Base-by-base conservation (phyloP, 1,140 invertebrate genomes). In the Lithobius niger region DNA sequence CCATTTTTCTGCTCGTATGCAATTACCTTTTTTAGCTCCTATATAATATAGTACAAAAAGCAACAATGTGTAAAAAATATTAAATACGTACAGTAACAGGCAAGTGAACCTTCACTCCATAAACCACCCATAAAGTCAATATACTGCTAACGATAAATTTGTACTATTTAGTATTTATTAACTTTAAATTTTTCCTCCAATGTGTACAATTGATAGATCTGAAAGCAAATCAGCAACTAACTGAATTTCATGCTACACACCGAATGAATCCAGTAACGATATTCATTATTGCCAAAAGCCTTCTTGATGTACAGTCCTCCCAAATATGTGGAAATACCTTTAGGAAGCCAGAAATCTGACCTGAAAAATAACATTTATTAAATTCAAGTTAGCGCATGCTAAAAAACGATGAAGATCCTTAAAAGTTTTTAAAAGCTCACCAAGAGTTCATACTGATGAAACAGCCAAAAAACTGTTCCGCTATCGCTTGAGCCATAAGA, bases 211-310 rank as follows among this genome's bases (percentile, higher is more conserved):
- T n/a, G n/a, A n/a, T n/a, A n/a, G n/a, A n/a, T n/a, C n/a, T n/a
- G n/a, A n/a, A n/a, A n/a, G n/a, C n/a, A n/a, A n/a, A n/a, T n/a
- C n/a, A n/a, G n/a, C n/a, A n/a, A n/a, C n/a, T n/a, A n/a, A n/a
- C n/a, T n/a, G n/a, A n/a, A n/a, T n/a, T n/a, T n/a, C n/a, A n/a
- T n/a, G n/a, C n/a, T n/a, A n/a, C n/a, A n/a, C 22, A 45, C 28
- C 56, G 80, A 79, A 67, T 94, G 87, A 56, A 97, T 82, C 80
- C 82, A 85, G 68, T 91, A 84, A 44, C 92, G 77, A 67, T 97
- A 97, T 69, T 97, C 92, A 72, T 98, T 98, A 65, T 95, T 97
- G 3, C 97, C 97, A 74, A 99, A 98, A 65, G 88, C 88, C 69
- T 95, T 97, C 68, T 96, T 94, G 0, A 90, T 82, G 69, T 95